Percentiles rank a stretch among this genome's conserved stretches.
Evolutionary conservation across 1,140 invertebrate genomes (phyloP).

Genomic region (Drosophila bocqueti): DNA sequence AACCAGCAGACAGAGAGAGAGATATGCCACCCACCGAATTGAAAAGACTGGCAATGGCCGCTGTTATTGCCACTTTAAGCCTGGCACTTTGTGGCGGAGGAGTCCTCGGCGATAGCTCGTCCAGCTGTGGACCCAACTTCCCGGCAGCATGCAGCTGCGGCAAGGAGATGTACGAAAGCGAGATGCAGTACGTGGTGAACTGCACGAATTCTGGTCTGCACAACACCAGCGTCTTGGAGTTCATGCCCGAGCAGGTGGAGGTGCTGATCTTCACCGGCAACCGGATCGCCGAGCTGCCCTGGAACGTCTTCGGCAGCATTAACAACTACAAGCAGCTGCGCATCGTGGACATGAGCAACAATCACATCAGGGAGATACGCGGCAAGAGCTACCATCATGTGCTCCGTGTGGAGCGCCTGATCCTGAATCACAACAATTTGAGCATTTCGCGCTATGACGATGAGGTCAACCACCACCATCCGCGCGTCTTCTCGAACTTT

Average conservation of each 20-base stretch:
- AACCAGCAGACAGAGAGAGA: background rate
- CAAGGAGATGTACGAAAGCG: constrained; percentile 86
- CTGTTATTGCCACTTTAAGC: constrained; percentile 47
- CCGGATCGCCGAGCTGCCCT: constrained; percentile 87
- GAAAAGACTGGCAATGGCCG: constrained; percentile 42
- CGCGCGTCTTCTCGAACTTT: constrained; percentile 92
- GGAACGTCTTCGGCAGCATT: constrained; percentile 90
- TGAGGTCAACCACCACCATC: constrained; percentile 88
- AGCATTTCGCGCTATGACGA: constrained; percentile 87
- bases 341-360: constrained; percentile 92
- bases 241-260: constrained; percentile 89
- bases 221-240: constrained; percentile 87
- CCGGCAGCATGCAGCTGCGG: constrained; percentile 87
- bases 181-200: constrained; percentile 89
- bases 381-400: constrained; percentile 93
- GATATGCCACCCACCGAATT: constrained; percentile 59
- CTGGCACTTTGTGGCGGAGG: constrained; percentile 22
- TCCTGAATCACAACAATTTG: constrained; percentile 91
- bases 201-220: constrained; percentile 89
- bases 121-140: constrained; percentile 86
- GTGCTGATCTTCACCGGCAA: constrained; percentile 92
- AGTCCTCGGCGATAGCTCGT: constrained; percentile 54
- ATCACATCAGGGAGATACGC: constrained; percentile 90
- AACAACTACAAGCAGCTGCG: constrained; percentile 87
- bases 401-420: constrained; percentile 89